Percentiles rank a stretch among this genome's conserved stretches.
These are phyloP conservation scores for Cremastinae sp. DNA, from an alignment of 2,888 invertebrate genomes.

Conservation along the genomic window DNA sequence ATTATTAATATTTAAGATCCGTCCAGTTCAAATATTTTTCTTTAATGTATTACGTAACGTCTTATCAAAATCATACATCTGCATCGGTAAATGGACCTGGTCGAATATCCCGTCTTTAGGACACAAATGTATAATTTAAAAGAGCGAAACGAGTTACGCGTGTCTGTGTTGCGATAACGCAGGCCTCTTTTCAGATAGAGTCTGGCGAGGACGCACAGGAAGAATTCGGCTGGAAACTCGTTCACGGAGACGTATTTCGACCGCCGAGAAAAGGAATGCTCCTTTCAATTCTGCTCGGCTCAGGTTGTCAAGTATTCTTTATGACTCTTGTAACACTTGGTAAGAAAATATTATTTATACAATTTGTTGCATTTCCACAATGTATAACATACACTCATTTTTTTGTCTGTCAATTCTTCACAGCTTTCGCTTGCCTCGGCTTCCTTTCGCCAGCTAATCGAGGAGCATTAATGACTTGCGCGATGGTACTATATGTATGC, in stretches of 20 bases:
- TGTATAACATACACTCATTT: background rate
- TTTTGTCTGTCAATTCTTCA: background rate
- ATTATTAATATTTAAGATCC: too few species aligned
- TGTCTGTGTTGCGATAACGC: conserved; percentile 78
- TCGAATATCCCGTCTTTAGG: conserved; percentile 19
- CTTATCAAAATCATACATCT: too few species aligned
- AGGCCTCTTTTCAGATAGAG: conserved; percentile 83
- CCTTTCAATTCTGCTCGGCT: conserved; percentile 96
- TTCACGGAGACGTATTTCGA: conserved; percentile 98
- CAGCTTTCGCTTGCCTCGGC: conserved; percentile 98
- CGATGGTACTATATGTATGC: conserved; percentile 97
- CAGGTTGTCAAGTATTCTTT: conserved; percentile 96
- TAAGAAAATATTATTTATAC: conserved; percentile 71
- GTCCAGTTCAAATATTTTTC: too few species aligned
- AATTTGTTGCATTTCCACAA: background rate
- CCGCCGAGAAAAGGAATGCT: conserved; percentile 98
- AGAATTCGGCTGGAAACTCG: conserved; percentile 98
- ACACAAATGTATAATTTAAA: conserved; percentile 58
- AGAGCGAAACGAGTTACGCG: conserved; percentile 56
- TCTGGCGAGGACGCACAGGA: conserved; percentile 95
- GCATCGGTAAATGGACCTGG: background rate
- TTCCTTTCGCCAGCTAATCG: conserved; percentile 99
- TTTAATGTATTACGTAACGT: too few species aligned
- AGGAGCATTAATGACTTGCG: conserved; percentile 99
- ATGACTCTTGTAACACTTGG: conserved; percentile 96